Conservation (phyloP, 2,888 invertebrate species). For the Pandemis heparana region DNA sequence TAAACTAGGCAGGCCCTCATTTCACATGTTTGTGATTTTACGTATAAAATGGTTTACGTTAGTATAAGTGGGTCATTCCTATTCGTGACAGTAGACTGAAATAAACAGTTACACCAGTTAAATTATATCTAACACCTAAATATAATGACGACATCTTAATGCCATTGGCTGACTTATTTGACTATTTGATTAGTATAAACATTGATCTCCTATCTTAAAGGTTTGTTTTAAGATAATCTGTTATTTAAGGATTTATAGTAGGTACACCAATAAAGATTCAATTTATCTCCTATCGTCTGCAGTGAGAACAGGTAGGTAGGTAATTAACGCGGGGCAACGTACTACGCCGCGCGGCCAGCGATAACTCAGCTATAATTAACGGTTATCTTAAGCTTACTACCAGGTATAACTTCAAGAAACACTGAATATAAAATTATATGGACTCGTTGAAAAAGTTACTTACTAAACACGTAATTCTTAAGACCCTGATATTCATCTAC, state of each 20-base stretch:
- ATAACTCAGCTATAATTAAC: constrained; percentile 48
- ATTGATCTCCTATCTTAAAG: constrained; percentile 24
- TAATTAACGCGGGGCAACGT: constrained; percentile 33
- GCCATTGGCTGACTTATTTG: constrained; percentile 22
- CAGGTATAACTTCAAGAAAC: constrained; percentile 57
- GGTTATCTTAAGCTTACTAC: constrained; percentile 54
- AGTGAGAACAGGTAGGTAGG: constrained; percentile 30
- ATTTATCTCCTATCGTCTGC: constrained; percentile 37
- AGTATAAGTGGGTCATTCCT: neutral
- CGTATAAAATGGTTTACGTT: neutral
- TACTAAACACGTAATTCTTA: constrained; percentile 66
- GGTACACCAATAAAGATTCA: constrained; percentile 29
- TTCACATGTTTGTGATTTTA: neutral
- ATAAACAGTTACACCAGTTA: constrained; percentile 15
- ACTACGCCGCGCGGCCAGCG: constrained; percentile 25
- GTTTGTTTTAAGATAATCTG: constrained; percentile 20
- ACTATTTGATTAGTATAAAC: constrained; percentile 27
- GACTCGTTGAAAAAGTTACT: constrained; percentile 67
- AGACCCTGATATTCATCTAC: constrained; percentile 77
- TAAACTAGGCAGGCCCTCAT: neutral
- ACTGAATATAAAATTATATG: constrained; percentile 56
- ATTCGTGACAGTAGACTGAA: neutral
- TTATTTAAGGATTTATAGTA: constrained; percentile 28
- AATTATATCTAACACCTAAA: constrained; percentile 29
- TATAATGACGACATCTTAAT: constrained; percentile 16